A percentile compares a stretch with the other conserved stretches of the same genome.
Evolutionary conservation across 2,113 vertebrate species (phyloP).

Genomic region (Hippocampus comes): DNA sequence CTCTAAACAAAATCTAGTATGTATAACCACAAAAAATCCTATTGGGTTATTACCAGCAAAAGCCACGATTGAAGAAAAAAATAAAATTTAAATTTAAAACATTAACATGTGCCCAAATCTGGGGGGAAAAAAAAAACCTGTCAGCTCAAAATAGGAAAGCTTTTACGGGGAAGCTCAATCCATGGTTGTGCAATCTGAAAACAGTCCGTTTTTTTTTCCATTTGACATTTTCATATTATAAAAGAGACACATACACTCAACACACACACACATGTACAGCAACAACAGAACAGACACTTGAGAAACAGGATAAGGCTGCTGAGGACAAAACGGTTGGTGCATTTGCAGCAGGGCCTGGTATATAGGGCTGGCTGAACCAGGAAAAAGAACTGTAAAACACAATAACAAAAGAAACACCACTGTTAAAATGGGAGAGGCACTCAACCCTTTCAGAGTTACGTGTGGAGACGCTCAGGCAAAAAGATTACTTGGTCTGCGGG

Average conservation of each 20-base stretch:
- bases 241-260: constrained; percentile 32
- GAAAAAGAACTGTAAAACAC: constrained; percentile 99
- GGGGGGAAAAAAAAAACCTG: constrained; percentile 60
- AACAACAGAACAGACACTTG: constrained; percentile 91
- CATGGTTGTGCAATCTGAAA: constrained; percentile 72
- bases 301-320: constrained; percentile 99
- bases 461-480: constrained; percentile 68
- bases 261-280: constrained; percentile 36
- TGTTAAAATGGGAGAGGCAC: constrained; percentile 94
- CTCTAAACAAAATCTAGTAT: constrained; percentile 27
- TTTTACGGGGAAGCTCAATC: constrained; percentile 61
- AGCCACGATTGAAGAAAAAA: constrained; percentile 74
- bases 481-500: constrained; percentile 37
- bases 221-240: constrained; percentile 75
- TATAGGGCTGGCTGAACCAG: constrained; percentile 99
- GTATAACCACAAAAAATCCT: background rate
- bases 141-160: constrained; percentile 41
- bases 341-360: constrained; percentile 99
- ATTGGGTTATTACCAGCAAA: constrained; percentile 74
- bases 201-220: constrained; percentile 54
- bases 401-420: constrained; percentile 99
- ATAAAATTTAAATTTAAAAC: constrained; percentile 65
- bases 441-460: constrained; percentile 87
- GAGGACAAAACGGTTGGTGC: constrained; percentile 99
- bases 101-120: constrained; percentile 79